These are phyloP conservation scores for Drosophila willistoni DNA, from an alignment of 1,140 invertebrate species.

Conservation along the genomic window DNA sequence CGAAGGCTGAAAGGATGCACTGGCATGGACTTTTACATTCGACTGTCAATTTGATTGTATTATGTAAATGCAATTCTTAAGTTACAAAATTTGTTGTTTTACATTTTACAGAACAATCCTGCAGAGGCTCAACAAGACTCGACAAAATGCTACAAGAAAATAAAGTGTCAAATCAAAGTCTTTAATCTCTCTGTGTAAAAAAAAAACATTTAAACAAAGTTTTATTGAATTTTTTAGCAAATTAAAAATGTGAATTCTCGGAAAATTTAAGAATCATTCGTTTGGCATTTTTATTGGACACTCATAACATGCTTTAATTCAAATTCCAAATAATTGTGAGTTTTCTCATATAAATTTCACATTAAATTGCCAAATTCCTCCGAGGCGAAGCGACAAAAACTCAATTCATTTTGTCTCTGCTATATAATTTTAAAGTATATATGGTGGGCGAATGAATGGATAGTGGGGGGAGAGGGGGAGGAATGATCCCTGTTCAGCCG, in stretches of 20 bases:
- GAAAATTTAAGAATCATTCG: no score
- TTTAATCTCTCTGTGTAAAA: neutral
- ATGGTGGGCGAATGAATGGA: neutral
- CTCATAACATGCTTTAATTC: neutral
- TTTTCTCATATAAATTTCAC: constrained; percentile 33
- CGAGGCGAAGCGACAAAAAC: neutral
- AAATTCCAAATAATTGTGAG: neutral
- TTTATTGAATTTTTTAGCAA: no score
- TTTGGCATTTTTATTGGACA: no score
- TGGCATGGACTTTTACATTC: neutral
- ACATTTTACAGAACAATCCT: constrained; percentile 3
- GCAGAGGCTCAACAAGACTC: neutral
- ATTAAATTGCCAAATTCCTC: constrained; percentile 51
- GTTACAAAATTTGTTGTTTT: constrained; percentile 15
- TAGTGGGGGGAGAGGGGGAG: no score
- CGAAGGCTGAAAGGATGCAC: neutral
- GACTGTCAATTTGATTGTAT: constrained; percentile 71
- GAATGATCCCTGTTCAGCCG: constrained; percentile 34
- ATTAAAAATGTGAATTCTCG: no score
- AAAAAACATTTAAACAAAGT: no score
- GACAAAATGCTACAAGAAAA: neutral
- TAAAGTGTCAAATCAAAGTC: neutral
- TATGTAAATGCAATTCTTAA: constrained; percentile 76
- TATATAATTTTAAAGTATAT: constrained; percentile 32
- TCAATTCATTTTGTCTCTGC: neutral